Conservation (phyloP, 2,113 vertebrate species). For the Rhegmatorhina hoffmannsi region DNA sequence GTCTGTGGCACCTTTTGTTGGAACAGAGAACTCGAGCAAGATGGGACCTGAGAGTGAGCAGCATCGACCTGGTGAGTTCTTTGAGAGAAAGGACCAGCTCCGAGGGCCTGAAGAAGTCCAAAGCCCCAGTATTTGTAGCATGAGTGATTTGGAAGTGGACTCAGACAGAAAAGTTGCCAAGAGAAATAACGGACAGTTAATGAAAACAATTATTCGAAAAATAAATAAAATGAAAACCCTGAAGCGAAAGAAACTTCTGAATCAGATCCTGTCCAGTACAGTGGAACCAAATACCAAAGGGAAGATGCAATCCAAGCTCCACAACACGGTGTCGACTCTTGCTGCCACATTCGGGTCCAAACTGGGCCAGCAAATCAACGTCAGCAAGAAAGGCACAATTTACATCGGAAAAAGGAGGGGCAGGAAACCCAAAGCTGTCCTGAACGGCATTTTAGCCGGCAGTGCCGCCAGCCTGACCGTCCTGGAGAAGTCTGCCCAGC, state of each 20-base stretch:
- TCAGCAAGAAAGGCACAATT: constrained; percentile 98
- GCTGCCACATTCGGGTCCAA: constrained; percentile 92
- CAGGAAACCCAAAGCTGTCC: constrained; percentile 89
- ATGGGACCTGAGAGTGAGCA: constrained; percentile 69
- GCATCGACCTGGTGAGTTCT: constrained; percentile 69
- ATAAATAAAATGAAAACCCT: constrained; percentile 99
- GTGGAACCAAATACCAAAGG: constrained; percentile 79
- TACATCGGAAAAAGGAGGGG: constrained; percentile 98
- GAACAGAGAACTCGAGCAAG: constrained; percentile 67
- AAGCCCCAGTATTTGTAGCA: constrained; percentile 62
- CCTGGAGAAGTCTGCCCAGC: constrained; percentile 78
- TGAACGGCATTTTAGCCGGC: constrained; percentile 73
- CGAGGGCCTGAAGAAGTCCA: constrained; percentile 73
- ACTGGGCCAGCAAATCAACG: constrained; percentile 95
- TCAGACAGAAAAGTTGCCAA: constrained; percentile 79
- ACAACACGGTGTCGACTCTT: constrained; percentile 87
- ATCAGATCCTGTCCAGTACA: constrained; percentile 82
- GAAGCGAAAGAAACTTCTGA: constrained; percentile 90
- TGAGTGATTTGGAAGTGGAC: constrained; percentile 78
- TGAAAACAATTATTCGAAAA: constrained; percentile 93
- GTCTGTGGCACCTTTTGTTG: constrained; percentile 79
- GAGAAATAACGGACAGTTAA: constrained; percentile 88
- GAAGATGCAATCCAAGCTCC: constrained; percentile 84
- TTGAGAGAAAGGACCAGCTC: constrained; percentile 73
- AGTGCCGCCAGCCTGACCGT: constrained; percentile 56